Conservation (phyloP, 2,113 vertebrate species). For the Chaetorhynchus papuensis region DNA sequence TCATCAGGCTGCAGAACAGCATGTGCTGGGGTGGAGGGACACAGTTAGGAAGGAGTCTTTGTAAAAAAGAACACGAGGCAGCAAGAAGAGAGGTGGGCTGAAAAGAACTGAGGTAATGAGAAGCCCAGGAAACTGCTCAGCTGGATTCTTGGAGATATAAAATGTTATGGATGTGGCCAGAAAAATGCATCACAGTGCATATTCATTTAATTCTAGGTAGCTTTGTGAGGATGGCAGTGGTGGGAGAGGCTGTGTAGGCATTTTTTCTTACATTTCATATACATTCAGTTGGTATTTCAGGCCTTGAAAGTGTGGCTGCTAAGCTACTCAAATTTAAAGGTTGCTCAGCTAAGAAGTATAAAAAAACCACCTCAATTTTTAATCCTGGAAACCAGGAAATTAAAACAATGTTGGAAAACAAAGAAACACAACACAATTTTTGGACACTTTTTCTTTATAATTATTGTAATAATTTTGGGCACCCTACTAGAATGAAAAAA, state of each 20-base stretch:
- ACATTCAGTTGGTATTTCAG: conserved; percentile 5
- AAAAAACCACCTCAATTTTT: not conserved
- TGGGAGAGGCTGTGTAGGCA: not conserved
- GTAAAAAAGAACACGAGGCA: not conserved
- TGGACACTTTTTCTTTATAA: not conserved
- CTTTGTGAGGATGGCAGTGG: not conserved
- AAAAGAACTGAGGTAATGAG: not conserved
- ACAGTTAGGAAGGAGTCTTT: not conserved
- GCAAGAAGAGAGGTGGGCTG: not conserved
- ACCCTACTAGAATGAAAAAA: not conserved
- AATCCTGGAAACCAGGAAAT: not conserved
- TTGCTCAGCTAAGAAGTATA: not conserved
- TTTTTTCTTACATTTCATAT: not conserved
- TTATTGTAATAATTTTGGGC: not conserved
- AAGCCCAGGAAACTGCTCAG: not conserved
- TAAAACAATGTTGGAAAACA: not conserved
- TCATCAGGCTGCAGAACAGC: not conserved
- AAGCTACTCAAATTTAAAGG: not conserved
- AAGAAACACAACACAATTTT: not conserved
- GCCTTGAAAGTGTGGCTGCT: not conserved
- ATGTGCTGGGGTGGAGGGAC: not conserved
- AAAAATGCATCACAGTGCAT: not conserved
- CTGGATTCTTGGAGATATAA: not conserved
- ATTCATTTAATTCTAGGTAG: not conserved
- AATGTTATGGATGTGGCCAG: not conserved